phyloP scores from a whole-genome alignment of 2,888 invertebrate species.

The Agrochola litura region DNA sequence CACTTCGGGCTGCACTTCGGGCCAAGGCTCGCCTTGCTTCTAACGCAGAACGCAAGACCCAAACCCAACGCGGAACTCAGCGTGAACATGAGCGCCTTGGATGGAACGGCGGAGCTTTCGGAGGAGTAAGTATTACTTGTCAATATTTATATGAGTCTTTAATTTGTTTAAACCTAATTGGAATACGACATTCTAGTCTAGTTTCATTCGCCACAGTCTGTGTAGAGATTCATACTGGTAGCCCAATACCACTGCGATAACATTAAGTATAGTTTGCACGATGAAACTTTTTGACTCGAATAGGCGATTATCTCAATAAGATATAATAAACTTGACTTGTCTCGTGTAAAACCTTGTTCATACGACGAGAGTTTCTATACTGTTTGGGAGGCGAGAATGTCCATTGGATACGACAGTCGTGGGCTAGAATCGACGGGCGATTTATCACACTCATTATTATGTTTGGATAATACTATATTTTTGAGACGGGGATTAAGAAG shows the following conservation, averaged over 20 bases:
- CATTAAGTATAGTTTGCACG: not conserved
- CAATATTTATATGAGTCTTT: not conserved
- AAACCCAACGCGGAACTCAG: slow-evolving; percentile 73
- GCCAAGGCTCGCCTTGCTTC: slow-evolving; percentile 92
- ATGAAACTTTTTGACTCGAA: not conserved
- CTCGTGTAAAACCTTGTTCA: slow-evolving; percentile 2
- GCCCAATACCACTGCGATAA: not conserved
- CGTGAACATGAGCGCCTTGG: slow-evolving; percentile 82
- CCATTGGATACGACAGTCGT: not conserved
- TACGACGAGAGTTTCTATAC: not conserved
- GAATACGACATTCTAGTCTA: not conserved
- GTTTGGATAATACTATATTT: not conserved
- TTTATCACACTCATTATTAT: not conserved
- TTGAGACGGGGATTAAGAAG: not conserved
- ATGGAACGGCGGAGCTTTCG: slow-evolving; percentile 85
- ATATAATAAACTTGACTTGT: not conserved
- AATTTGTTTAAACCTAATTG: not conserved
- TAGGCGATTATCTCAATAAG: not conserved
- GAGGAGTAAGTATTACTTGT: slow-evolving; percentile 76
- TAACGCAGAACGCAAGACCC: slow-evolving; percentile 74
- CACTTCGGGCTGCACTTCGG: slow-evolving; percentile 95
- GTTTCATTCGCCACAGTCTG: not conserved
- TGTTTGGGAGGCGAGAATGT: not conserved
- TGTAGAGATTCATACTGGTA: not conserved
- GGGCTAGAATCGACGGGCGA: not conserved